Base-by-base conservation (phyloP, 1,140 invertebrate species). In the Orius insidiosus region DNA sequence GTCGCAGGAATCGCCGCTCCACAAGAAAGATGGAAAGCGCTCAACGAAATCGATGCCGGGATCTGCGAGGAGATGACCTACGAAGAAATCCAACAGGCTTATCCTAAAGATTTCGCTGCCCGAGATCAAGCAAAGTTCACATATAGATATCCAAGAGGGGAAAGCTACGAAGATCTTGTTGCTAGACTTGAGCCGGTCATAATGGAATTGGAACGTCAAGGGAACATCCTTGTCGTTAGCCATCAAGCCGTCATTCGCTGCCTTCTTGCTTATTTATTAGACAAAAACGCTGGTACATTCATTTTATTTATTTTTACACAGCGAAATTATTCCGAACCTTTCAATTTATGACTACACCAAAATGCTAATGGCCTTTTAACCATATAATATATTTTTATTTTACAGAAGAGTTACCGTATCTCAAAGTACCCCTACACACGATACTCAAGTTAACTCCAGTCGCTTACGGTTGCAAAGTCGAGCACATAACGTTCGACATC, bases 21-120 rank as follows among this genome's bases (percentile, higher is more conserved):
- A 0, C 92, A 96, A 57, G 94, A 98, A 67, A 72, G 94, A 58
- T 90, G 86, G 85, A 98, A 98, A 65, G 90, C 93, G 8, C 68
- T 99, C 1, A 98, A 98, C 65, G 96, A 99, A 71, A 98, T 99
- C 52, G 92, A 99, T 68, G 95, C 95, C 42, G 95, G 96, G 40
- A 96, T 96, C 50, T 99, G 95, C 66, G 96, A 99, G 64, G 93
- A 95, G 61, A 92, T 99, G 84, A 98, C 94, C 0, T 99, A 99
- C 58, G 89, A 95, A 59, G 92, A 98, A 65, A 99, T 99, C 50
- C 78, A 88, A 52, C 74, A 78, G 41, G 84, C 88, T 56, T 97
- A 87, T 66, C 96, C 96, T 1, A 83, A 86, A 43, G 95, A 98
- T 59, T 99, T 98, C 68, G 80, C 83, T 50, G 79, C 89, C 4